Conservation (phyloP, 2,113 vertebrate genomes). For the Phainopepla nitens region DNA sequence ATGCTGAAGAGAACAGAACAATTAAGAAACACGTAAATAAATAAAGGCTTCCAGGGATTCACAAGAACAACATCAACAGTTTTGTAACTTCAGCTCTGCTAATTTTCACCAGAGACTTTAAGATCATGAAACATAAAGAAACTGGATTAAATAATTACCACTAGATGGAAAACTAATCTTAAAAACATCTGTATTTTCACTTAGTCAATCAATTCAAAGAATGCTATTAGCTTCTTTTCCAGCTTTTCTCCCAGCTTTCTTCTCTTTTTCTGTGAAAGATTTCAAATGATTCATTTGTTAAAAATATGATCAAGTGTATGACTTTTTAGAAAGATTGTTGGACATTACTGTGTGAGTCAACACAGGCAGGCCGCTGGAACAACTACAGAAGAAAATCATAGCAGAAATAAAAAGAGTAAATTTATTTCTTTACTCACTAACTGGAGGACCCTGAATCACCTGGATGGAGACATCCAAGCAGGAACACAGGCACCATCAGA, state of each 20-base stretch:
- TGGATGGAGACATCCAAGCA: fast-evolving
- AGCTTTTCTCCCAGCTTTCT: background rate
- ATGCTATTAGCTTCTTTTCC: background rate
- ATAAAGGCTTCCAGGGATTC: background rate
- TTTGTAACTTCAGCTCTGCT: background rate
- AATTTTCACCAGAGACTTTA: background rate
- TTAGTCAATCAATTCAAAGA: background rate
- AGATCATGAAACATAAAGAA: background rate
- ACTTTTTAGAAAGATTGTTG: background rate
- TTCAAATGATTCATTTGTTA: background rate
- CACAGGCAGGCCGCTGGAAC: background rate
- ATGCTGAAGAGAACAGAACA: background rate
- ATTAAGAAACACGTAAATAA: background rate
- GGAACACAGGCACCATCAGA: background rate
- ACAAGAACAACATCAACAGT: background rate
- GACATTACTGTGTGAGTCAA: background rate
- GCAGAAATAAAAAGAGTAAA: background rate
- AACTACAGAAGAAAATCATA: background rate
- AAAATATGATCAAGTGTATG: background rate
- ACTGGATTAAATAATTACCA: background rate
- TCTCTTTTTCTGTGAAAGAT: background rate
- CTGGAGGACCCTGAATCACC: background rate
- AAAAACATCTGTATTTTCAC: background rate
- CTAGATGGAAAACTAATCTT: background rate
- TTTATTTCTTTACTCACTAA: background rate